Evolutionary conservation across 2,888 invertebrate species (phyloP).

Genomic region (Sminthurides aquaticus): DNA sequence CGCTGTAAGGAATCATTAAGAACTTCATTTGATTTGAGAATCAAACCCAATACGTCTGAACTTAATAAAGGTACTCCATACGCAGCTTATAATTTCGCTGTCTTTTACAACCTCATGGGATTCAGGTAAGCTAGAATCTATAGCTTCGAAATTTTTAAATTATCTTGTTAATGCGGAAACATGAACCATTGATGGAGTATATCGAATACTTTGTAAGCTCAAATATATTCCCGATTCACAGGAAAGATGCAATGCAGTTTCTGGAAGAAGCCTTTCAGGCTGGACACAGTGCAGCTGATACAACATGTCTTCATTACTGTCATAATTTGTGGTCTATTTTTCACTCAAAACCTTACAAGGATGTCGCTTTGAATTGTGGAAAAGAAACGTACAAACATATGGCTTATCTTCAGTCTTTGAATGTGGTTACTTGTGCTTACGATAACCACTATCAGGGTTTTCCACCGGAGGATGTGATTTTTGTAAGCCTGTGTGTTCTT

Average conservation of each 20-base stretch:
- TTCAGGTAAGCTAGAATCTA: constrained; percentile 31
- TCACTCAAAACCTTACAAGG: constrained; percentile 33
- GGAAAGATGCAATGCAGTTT: constrained; percentile 33
- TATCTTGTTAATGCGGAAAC: not conserved
- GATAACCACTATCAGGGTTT: constrained; percentile 30
- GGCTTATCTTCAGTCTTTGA: constrained; percentile 34
- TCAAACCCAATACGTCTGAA: constrained; percentile 37
- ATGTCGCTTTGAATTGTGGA: constrained; percentile 23
- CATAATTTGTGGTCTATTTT: constrained; percentile 39
- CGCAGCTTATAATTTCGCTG: constrained; percentile 40
- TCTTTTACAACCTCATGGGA: constrained; percentile 34
- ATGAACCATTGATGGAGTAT: not conserved
- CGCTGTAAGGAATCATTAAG: constrained; percentile 32
- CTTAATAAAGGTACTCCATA: constrained; percentile 38
- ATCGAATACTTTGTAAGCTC: too few relatives aligned
- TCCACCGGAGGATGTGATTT: constrained; percentile 21
- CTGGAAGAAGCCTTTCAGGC: constrained; percentile 40
- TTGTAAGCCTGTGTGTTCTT: constrained; percentile 20
- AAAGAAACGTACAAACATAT: constrained; percentile 38
- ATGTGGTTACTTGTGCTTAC: constrained; percentile 33
- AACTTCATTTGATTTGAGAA: constrained; percentile 38
- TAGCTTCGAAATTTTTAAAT: too few relatives aligned
- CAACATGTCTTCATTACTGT: constrained; percentile 38
- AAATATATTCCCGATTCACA: constrained; percentile 8
- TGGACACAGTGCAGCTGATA: constrained; percentile 37